Evolutionary conservation across 2,888 invertebrate species (phyloP).

Genomic region (Callimorpha dominula): DNA sequence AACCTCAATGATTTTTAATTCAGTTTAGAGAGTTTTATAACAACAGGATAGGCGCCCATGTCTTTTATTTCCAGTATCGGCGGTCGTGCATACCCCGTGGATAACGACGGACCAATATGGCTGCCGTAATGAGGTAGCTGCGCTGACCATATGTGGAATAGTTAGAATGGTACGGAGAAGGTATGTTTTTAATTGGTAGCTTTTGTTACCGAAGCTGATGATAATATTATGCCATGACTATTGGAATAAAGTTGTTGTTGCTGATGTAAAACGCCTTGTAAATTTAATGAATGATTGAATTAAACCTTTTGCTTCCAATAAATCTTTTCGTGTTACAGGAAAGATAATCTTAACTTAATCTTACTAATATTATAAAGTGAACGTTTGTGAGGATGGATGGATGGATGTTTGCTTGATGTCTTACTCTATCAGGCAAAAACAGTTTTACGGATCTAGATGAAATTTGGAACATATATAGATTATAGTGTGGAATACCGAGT

Average conservation of each 20-base stretch:
- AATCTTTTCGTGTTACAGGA: no score
- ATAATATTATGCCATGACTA: neutral
- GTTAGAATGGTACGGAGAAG: conserved; percentile 1
- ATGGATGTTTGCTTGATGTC: no score
- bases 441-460: no score
- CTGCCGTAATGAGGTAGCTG: conserved; percentile 68
- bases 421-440: no score
- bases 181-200: conserved; percentile 9
- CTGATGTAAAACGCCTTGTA: neutral
- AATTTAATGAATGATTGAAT: neutral
- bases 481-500: no score
- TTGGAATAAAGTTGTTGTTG: neutral
- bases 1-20: neutral
- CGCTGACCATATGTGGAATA: conserved; percentile 71
- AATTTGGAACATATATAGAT: no score
- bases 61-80: conserved; percentile 17
- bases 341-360: no score
- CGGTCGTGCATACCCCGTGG: conserved; percentile 66
- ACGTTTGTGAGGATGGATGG: no score
- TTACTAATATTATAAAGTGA: no score
- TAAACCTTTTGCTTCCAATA: no score
- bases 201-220: neutral
- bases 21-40: neutral
- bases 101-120: conserved; percentile 75
- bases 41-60: neutral